These are phyloP conservation scores for Anguilla anguilla DNA, from an alignment of 2,797 vertebrate species.

Conservation along the genomic window DNA sequence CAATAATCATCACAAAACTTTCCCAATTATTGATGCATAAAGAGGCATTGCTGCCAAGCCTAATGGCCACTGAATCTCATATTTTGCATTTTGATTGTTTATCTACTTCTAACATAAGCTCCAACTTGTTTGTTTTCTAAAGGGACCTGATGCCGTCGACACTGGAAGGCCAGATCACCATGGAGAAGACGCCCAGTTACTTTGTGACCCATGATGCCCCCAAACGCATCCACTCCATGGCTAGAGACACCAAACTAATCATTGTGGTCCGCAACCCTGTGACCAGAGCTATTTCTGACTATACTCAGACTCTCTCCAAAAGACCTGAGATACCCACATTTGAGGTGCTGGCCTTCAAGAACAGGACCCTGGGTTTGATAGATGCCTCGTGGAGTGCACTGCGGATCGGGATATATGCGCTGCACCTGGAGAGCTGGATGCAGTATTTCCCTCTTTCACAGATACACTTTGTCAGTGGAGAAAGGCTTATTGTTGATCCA, in stretches of 20 bases:
- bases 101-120: conserved; percentile 2
- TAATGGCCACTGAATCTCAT: conserved; percentile 22
- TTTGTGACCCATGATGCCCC: conserved; percentile 96
- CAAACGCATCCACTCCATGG: conserved; percentile 93
- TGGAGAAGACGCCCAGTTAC: conserved; percentile 99
- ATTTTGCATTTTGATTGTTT: background rate
- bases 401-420: conserved; percentile 94
- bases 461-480: conserved; percentile 96
- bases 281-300: conserved; percentile 97
- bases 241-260: conserved; percentile 95
- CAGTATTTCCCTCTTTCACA: conserved; percentile 97
- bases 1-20: background rate
- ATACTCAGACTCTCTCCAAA: conserved; percentile 96
- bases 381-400: conserved; percentile 96
- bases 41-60: too few species aligned
- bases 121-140: conserved; percentile 34
- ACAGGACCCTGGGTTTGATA: conserved; percentile 93
- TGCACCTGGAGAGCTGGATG: conserved; percentile 97
- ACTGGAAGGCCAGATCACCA: conserved; percentile 95
- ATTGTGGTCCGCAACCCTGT: conserved; percentile 97
- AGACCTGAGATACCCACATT: conserved; percentile 96
- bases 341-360: conserved; percentile 97
- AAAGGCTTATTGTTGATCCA: conserved; percentile 91
- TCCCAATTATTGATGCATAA: too few species aligned
- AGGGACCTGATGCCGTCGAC: conserved; percentile 98